A percentile compares a stretch with the other conserved stretches of the same genome.
Conservation (phyloP, 2,797 vertebrate species). For the Sylvia borin region DNA sequence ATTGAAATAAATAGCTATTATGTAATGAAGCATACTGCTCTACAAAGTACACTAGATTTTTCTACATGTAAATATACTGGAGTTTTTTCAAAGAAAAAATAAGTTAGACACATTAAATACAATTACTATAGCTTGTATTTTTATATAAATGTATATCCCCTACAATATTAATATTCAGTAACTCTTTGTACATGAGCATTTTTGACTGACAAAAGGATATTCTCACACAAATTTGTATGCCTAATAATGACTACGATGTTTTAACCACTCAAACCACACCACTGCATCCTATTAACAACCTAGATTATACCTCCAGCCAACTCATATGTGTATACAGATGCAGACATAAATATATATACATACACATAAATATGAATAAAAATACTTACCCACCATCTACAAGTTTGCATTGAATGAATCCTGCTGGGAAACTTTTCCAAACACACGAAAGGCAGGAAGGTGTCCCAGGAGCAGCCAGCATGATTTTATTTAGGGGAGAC, state of each 20-base stretch:
- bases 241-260: background rate
- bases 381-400: background rate
- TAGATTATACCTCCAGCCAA: background rate
- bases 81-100: background rate
- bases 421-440: background rate
- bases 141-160: background rate
- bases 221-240: background rate
- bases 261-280: background rate
- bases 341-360: background rate
- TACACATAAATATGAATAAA: background rate
- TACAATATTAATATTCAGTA: background rate
- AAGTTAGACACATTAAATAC: background rate
- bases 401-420: background rate
- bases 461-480: background rate
- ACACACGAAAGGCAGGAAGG: background rate
- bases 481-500: background rate
- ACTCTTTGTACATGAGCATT: background rate
- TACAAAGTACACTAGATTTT: background rate
- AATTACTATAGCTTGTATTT: background rate
- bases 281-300: background rate
- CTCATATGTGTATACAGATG: rapidly evolving
- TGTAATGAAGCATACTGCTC: background rate
- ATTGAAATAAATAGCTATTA: background rate
- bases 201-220: background rate
- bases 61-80: background rate